These are phyloP conservation scores for Eupithecia inturbata DNA, from an alignment of 2,888 invertebrate species.

Conservation along the genomic window DNA sequence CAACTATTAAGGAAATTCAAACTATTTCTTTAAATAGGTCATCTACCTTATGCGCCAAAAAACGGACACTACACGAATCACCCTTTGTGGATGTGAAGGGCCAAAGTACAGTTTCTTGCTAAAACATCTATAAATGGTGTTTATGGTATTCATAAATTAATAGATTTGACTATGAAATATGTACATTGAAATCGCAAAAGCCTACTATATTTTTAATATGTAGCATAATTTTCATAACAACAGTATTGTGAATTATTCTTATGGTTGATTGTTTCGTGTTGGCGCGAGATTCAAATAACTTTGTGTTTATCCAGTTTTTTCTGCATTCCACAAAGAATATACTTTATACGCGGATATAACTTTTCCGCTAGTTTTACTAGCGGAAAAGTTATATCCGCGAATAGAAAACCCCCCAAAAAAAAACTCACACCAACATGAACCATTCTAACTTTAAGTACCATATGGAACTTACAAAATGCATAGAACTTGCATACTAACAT, in stretches of 20 bases:
- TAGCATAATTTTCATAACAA: background rate
- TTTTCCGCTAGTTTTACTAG: too few relatives aligned
- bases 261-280: too few relatives aligned
- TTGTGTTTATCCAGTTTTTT: too few relatives aligned
- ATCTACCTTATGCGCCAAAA: background rate
- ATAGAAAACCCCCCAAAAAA: too few relatives aligned
- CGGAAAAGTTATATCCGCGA: too few relatives aligned
- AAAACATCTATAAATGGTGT: background rate
- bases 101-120: background rate
- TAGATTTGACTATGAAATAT: background rate
- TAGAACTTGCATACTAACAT: background rate
- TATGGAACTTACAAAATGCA: background rate
- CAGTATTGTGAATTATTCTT: background rate
- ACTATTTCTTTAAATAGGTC: background rate
- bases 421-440: too few relatives aligned
- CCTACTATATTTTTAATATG: background rate
- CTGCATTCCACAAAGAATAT: too few relatives aligned
- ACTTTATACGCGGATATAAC: too few relatives aligned
- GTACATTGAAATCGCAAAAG: background rate
- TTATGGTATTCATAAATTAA: background rate
- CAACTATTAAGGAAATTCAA: background rate
- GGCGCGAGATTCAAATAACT: too few relatives aligned
- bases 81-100: background rate
- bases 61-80: background rate
- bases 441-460: too few relatives aligned